Evolutionary conservation across 2,888 invertebrate species (phyloP).

Genomic region (Schizaphis graminum): DNA sequence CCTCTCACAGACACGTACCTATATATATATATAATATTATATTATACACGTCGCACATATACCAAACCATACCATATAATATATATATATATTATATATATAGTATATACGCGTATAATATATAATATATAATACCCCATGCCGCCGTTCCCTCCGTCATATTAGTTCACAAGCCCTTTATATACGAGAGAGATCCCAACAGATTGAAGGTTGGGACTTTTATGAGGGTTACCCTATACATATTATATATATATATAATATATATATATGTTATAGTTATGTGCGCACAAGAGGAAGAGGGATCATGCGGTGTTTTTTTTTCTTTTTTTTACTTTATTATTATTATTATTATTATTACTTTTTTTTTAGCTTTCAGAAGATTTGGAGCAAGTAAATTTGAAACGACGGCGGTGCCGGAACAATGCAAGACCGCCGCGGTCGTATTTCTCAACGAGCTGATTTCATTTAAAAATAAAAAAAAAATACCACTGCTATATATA

Average conservation of each 20-base stretch:
- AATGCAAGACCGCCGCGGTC: conserved; percentile 5
- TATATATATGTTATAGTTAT: background rate
- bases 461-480: background rate
- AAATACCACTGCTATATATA: background rate
- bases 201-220: conserved; percentile 56
- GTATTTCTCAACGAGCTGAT: conserved; percentile 31
- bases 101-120: background rate
- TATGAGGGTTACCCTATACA: conserved; percentile 30
- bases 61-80: too few relatives aligned
- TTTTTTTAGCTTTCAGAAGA: conserved; percentile 22
- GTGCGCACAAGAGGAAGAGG: conserved; percentile 39
- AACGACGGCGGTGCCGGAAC: conserved; percentile 20
- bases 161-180: conserved; percentile 60
- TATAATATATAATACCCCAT: conserved; percentile 23
- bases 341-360: conserved; percentile 39
- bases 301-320: conserved; percentile 32
- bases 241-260: background rate
- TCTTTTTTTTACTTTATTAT: conserved; percentile 16
- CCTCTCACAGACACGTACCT: background rate
- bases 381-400: conserved; percentile 41
- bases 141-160: background rate
- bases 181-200: conserved; percentile 30
- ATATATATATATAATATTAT: background rate
- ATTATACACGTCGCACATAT: conserved; percentile 4
- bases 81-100: background rate